Evolutionary conservation across 2,797 vertebrate species (phyloP).

Genomic region (Liasis olivaceus): DNA sequence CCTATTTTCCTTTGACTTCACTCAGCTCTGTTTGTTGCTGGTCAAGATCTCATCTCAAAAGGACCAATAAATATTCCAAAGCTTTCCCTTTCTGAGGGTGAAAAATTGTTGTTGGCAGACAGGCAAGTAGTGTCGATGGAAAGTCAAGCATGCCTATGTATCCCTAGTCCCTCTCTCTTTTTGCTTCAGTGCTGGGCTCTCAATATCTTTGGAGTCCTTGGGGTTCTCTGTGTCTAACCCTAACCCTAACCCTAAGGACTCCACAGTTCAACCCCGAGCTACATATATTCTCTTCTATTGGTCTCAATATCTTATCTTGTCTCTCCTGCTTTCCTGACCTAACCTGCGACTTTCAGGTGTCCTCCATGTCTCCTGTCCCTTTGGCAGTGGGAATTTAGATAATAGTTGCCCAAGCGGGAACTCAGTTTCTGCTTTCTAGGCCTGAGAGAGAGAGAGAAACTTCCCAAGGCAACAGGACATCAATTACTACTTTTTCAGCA

Average conservation of each 20-base stretch:
- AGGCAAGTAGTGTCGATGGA: neutral
- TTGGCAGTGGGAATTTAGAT: conserved; percentile 12
- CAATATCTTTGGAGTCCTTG: neutral
- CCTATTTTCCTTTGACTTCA: neutral
- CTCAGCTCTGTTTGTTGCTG: neutral
- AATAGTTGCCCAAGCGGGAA: neutral
- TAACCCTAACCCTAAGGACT: too few relatives aligned
- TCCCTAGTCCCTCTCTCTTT: neutral
- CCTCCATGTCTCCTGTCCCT: neutral
- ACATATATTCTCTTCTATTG: too few relatives aligned
- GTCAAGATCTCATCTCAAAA: neutral
- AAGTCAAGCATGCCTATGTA: neutral
- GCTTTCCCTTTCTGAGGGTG: neutral
- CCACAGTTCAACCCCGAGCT: too few relatives aligned
- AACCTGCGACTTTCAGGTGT: conserved; percentile 8
- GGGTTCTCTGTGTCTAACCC: too few relatives aligned
- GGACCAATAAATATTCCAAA: neutral
- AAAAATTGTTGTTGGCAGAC: neutral
- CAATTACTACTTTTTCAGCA: neutral
- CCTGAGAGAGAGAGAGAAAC: neutral
- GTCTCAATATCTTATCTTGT: neutral
- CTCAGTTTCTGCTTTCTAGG: conserved; percentile 15
- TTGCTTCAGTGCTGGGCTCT: neutral
- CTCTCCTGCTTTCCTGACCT: neutral
- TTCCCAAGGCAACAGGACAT: neutral